Percentiles rank a stretch among this genome's conserved stretches.
Conservation (phyloP, 2,113 vertebrate species). For the Phrynosoma platyrhinos region DNA sequence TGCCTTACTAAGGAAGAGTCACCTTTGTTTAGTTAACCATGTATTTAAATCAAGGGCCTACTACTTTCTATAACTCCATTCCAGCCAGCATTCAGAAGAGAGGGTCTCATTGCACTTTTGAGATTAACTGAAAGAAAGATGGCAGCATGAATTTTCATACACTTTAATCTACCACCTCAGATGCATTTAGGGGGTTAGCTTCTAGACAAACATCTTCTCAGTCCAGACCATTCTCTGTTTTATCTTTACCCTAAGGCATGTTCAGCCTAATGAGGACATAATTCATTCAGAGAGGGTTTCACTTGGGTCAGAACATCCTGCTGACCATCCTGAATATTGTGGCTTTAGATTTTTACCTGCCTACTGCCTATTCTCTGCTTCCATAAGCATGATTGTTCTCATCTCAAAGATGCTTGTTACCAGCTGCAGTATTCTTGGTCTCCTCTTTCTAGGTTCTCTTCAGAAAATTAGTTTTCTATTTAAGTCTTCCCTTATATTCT, state of each 20-base stretch:
- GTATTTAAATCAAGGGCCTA: neutral
- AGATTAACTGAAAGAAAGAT: no score
- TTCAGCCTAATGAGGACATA: neutral
- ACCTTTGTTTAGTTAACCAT: neutral
- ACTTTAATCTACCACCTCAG: no score
- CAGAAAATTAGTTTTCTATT: neutral
- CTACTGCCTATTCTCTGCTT: neutral
- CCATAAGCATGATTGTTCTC: neutral
- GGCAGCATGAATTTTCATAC: no score
- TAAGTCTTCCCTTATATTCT: neutral
- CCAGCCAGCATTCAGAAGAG: neutral
- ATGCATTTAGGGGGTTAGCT: neutral
- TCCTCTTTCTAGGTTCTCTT: neutral
- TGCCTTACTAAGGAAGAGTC: neutral
- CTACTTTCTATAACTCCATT: neutral
- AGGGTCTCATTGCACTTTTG: no score
- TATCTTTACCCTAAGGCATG: neutral
- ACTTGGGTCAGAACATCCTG: neutral
- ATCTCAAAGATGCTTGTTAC: neutral
- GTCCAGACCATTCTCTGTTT: neutral
- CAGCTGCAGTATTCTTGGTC: neutral
- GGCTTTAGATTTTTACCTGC: neutral
- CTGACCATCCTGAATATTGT: neutral
- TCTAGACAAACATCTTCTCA: neutral
- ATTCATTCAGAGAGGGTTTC: neutral